phyloP scores from a whole-genome alignment of 2,113 vertebrate genomes.

The Actenoides lindsayi region DNA sequence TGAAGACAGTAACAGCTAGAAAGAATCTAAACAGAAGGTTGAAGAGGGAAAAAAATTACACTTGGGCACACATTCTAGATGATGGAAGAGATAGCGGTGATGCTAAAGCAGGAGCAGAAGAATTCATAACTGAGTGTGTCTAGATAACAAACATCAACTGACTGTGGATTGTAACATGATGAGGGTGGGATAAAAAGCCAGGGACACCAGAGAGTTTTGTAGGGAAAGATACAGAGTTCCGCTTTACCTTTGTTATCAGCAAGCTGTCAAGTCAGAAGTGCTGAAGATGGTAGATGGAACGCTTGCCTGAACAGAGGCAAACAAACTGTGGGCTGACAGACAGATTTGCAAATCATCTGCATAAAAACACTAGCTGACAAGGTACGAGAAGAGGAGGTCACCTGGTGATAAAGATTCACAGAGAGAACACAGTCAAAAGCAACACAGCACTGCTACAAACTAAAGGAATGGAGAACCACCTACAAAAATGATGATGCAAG shows the following conservation, averaged over 20 bases:
- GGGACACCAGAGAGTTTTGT: not conserved
- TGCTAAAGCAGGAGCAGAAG: not conserved
- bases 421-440: not conserved
- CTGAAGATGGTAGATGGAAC: not conserved
- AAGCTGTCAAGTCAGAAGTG: slow-evolving; percentile 16
- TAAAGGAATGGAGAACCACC: not conserved
- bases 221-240: not conserved
- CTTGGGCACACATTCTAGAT: not conserved
- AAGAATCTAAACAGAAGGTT: not conserved
- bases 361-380: not conserved
- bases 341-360: slow-evolving; percentile 6
- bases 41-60: not conserved
- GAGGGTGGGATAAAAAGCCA: not conserved
- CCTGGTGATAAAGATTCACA: not conserved
- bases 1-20: not conserved
- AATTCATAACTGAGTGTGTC: not conserved
- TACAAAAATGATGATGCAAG: not conserved
- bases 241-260: slow-evolving; percentile 32
- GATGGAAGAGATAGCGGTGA: not conserved
- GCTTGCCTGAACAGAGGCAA: not conserved
- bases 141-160: slow-evolving; percentile 6
- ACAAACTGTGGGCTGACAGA: not conserved
- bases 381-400: not conserved
- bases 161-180: fast-evolving
- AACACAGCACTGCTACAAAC: not conserved